Percentiles rank a stretch among this genome's conserved stretches.
Conservation (phyloP, 2,888 invertebrate genomes). For the Oxystoma pomonae region DNA sequence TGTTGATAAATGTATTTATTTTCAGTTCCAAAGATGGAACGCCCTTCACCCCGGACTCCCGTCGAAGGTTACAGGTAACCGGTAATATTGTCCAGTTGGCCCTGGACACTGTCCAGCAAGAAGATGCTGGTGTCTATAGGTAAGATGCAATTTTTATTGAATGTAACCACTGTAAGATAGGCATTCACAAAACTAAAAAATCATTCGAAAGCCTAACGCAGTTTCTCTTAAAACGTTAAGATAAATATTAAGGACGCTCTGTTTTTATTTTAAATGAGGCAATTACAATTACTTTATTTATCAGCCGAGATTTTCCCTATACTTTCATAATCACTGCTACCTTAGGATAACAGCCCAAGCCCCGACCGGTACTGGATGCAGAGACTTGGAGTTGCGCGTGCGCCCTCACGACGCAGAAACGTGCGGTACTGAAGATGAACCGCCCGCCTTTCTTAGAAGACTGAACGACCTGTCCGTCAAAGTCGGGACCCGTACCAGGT, state of each 20-base stretch:
- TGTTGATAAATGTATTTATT: no score
- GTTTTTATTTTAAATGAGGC: no score
- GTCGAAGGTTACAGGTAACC: conserved; percentile 54
- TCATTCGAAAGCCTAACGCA: no score
- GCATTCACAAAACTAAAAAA: no score
- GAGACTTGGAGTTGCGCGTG: conserved; percentile 54
- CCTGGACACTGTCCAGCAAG: conserved; percentile 67
- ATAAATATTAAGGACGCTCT: no score
- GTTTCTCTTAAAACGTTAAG: no score
- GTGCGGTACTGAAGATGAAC: conserved; percentile 64
- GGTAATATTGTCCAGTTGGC: conserved; percentile 68
- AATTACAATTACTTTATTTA: no score
- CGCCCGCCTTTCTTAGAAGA: conserved; percentile 78
- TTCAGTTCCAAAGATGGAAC: conserved; percentile 55
- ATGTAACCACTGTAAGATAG: no score
- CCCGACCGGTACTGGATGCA: conserved; percentile 53
- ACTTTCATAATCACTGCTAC: background rate
- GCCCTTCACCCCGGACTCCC: conserved; percentile 64
- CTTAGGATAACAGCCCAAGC: conserved; percentile 58
- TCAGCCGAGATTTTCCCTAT: background rate
- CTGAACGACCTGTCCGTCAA: conserved; percentile 84
- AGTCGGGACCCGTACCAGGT: conserved; percentile 82
- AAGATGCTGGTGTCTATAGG: conserved; percentile 71
- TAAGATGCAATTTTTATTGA: no score
- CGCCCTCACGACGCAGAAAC: conserved; percentile 43